Conservation (phyloP, 2,797 vertebrate species). For the Bradypodion pumilum region DNA sequence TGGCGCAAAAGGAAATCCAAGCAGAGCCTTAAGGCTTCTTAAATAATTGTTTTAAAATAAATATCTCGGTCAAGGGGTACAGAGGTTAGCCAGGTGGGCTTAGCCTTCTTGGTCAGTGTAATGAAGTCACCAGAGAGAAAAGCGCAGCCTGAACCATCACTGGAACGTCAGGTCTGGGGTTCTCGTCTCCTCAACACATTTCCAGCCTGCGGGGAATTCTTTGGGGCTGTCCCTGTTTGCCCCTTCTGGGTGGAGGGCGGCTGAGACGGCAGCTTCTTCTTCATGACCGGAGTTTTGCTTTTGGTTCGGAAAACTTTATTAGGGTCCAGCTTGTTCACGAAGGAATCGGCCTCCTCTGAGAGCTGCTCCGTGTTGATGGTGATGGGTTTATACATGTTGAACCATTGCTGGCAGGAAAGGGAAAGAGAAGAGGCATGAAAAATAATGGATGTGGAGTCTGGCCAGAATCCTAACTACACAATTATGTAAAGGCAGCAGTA, state of each 20-base stretch:
- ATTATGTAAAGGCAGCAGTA: too few species aligned
- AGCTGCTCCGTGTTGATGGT: conserved; percentile 78
- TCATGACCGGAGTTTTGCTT: conserved; percentile 83
- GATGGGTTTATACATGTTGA: conserved; percentile 93
- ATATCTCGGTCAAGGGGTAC: neutral
- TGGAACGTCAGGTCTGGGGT: neutral
- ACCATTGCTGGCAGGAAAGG: conserved; percentile 88
- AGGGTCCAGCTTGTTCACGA: conserved; percentile 92
- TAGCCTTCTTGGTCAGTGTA: neutral
- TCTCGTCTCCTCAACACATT: conserved; percentile 65
- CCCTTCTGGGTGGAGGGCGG: conserved; percentile 72
- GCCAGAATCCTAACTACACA: too few species aligned
- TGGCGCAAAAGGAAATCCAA: neutral
- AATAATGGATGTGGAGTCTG: neutral
- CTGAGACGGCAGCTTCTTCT: conserved; percentile 84
- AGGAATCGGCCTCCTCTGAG: conserved; percentile 79
- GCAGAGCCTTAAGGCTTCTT: neutral
- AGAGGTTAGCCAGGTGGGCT: conserved; percentile 6
- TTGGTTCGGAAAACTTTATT: conserved; percentile 89
- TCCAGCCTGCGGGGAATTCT: conserved; percentile 50
- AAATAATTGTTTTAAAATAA: conserved; percentile 26
- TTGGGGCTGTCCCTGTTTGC: conserved; percentile 64
- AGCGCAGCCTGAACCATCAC: neutral
- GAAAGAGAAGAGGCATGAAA: neutral
- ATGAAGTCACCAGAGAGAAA: conserved; percentile 3